phyloP scores from a whole-genome alignment of 2,888 invertebrate genomes.

The Malacosoma neustria region DNA sequence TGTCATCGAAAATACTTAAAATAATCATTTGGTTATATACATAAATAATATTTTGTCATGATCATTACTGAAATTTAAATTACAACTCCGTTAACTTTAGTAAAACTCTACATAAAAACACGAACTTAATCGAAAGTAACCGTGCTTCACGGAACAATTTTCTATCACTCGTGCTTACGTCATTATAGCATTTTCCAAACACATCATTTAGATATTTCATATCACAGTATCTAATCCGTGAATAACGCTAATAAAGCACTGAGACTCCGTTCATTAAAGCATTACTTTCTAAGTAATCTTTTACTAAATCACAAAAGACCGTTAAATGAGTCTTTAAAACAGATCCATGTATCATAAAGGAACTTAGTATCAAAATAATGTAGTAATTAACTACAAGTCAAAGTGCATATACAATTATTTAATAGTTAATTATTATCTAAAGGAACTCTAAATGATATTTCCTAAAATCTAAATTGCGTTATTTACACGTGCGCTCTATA shows the following conservation, averaged over 20 bases:
- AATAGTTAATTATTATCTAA: constrained; percentile 31
- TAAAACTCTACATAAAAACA: constrained; percentile 5
- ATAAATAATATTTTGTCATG: constrained; percentile 52
- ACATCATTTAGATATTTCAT: background rate
- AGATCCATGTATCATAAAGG: constrained; percentile 3
- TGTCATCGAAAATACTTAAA: constrained; percentile 27
- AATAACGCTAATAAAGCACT: background rate
- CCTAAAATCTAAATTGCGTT: constrained; percentile 21
- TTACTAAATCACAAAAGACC: background rate
- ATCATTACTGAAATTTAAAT: constrained; percentile 27
- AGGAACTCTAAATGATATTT: constrained; percentile 45
- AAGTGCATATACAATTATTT: constrained; percentile 6
- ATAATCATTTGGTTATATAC: constrained; percentile 43
- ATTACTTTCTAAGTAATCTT: background rate
- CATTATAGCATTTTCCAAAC: background rate
- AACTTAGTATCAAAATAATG: constrained; percentile 9
- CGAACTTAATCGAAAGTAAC: constrained; percentile 1
- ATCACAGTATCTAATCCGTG: background rate
- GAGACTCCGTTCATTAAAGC: background rate
- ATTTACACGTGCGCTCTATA: constrained; percentile 40
- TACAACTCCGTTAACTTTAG: constrained; percentile 26
- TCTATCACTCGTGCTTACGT: background rate
- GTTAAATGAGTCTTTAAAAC: background rate
- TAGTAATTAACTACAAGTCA: constrained; percentile 14
- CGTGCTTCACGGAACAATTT: background rate